These are phyloP conservation scores for Acanthurus leucopareius DNA, from an alignment of 2,797 vertebrate species.

Conservation along the genomic window DNA sequence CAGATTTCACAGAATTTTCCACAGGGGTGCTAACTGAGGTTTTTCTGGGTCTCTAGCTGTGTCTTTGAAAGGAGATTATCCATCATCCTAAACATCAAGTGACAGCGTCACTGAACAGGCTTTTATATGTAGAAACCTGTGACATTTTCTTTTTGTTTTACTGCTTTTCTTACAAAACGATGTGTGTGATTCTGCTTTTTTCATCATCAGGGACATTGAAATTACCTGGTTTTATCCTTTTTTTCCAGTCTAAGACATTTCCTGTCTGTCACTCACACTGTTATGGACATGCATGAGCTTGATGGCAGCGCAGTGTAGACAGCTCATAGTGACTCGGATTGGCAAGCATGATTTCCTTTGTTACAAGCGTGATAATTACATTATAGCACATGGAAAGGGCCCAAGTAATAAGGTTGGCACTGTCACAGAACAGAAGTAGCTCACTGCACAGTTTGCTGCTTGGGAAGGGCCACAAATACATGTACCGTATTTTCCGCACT, in stretches of 20 bases:
- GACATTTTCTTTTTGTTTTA: neutral
- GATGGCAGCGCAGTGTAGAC: constrained; percentile 33
- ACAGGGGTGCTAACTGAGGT: constrained; percentile 23
- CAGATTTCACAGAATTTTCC: constrained; percentile 46
- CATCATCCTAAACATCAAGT: constrained; percentile 19
- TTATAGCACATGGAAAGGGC: constrained; percentile 37
- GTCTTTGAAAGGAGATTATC: constrained; percentile 33
- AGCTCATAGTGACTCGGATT: constrained; percentile 38
- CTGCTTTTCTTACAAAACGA: neutral
- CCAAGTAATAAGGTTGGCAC: neutral
- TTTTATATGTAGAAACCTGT: neutral
- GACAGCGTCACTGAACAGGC: constrained; percentile 5
- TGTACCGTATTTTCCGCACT: too few relatives aligned
- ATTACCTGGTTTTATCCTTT: neutral
- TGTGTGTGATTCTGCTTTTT: neutral
- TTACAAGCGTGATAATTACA: constrained; percentile 60
- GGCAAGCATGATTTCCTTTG: constrained; percentile 49
- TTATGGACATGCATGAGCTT: constrained; percentile 31
- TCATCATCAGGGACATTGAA: neutral
- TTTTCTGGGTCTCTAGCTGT: constrained; percentile 27
- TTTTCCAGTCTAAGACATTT: neutral
- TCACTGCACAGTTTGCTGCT: neutral
- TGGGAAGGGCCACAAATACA: neutral
- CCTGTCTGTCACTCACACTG: constrained; percentile 18
- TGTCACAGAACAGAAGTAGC: neutral